Evolutionary conservation across 2,113 vertebrate genomes (phyloP), one percentile per base, ranked within the genome.

Genomic region (Poeciliopsis occidentalis): DNA sequence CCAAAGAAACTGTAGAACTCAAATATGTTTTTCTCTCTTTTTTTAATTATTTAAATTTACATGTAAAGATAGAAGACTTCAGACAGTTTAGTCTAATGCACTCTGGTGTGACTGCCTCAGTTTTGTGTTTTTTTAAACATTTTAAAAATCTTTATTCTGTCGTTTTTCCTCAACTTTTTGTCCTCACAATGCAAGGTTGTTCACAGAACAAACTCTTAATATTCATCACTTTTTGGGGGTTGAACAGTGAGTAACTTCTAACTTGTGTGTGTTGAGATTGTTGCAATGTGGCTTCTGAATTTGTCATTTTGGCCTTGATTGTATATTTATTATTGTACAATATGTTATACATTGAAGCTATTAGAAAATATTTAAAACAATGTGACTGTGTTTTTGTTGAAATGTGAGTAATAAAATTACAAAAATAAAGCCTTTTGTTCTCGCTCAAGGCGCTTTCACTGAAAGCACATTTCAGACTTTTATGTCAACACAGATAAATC

Each of bases 1-100:
- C 92, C 90, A 93, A 91, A 87, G 84, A 91, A 80, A 76, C 47
- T 30, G 39, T 89, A 89, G 71, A 62, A 54, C 67, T 81, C 12
- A 68, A 66, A 54, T 60, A 37, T n/a, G 41, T 47, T 64, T 67
- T 11, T n/a, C 19, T 51, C 6, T 24, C 1, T 24, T 54, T 54
- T 51, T 19, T 12, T 0, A 39, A 19, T 47, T 57, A n/a, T 24
- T 24, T 57, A n/a, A 57, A 57, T 57, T 2, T n/a, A n/a, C 2
- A n/a, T n/a, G 24, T 57, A n/a, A 57, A 57, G 22, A 57, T 57
- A n/a, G 19, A 54, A 44, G 44, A 47, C 4, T 47, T 71, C 24
- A 15, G 39, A 65, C 19, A 75, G 41, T 73, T 24, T 30, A 24
- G 63, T 37, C 27, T 71, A 72, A 69, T 39, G 27, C 6, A 68